phyloP scores from a whole-genome alignment of 2,888 invertebrate species.

The Eurois occulta region DNA sequence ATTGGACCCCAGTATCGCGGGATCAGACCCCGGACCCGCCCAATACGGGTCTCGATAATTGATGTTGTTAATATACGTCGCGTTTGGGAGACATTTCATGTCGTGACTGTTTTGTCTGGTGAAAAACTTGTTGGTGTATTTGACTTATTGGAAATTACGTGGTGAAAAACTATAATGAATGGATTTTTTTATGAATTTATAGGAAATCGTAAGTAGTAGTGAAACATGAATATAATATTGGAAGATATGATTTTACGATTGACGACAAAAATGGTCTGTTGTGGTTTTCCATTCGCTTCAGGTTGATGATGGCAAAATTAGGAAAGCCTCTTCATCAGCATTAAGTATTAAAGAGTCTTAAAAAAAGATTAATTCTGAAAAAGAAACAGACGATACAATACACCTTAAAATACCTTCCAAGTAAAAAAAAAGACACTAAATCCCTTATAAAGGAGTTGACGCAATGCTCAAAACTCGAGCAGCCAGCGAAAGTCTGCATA shows the following conservation, averaged over 20 bases:
- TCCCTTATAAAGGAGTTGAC: constrained; percentile 63
- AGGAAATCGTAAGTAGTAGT: neutral
- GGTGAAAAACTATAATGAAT: neutral
- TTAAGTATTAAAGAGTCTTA: neutral
- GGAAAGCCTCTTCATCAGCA: neutral
- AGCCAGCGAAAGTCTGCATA: constrained; percentile 73
- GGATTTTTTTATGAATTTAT: neutral
- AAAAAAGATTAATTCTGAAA: constrained; percentile 7
- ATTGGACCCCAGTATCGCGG: constrained; percentile 64
- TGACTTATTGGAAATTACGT: constrained; percentile 25
- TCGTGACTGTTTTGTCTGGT: constrained; percentile 16
- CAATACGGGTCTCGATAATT: constrained; percentile 73
- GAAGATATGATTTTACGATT: neutral
- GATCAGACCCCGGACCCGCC: constrained; percentile 68
- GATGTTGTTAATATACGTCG: constrained; percentile 80
- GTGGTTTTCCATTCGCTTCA: neutral
- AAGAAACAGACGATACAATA: constrained; percentile 28
- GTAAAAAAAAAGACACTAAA: constrained; percentile 47
- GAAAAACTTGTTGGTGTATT: constrained; percentile 22
- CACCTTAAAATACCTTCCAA: constrained; percentile 41
- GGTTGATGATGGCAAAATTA: neutral
- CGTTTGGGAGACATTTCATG: constrained; percentile 51
- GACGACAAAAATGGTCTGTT: neutral
- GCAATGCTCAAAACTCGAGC: constrained; percentile 65
- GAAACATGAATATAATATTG: neutral